Base-by-base conservation (phyloP, 2,113 vertebrate species). In the Pangasianodon gigas region DNA sequence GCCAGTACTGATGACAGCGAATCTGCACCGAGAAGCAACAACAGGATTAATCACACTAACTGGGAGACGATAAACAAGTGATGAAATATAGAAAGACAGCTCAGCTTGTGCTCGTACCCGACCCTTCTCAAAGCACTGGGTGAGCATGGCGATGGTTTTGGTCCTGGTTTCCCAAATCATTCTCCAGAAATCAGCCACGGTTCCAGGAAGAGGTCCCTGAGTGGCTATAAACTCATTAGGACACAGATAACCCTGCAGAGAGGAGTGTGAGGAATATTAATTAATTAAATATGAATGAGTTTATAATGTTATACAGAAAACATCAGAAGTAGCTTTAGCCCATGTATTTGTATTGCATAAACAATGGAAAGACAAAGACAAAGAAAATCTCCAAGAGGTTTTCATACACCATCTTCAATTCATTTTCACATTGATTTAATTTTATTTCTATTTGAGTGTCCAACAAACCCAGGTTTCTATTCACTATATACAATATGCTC, bases 161-260 rank as follows among this genome's bases (percentile, higher is more conserved):
- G 98, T 96, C 94, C 97, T 96, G 0, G 98, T 99, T 94, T 99
- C 98, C 98, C 98, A 99, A 65, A 99, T 97, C 98, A 99, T 99
- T 94, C 98, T 97, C 98, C 98, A 99, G 92, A 99, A 99, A 94
- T 99, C 98, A 0, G 97, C 98, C 92, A 99, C 98, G 0, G 98
- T 99, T 93, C 98, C 97, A 69, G 98, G 97, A 89, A 99, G 95
- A 16, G 98, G 98, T 51, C 98, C 98, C 95, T 99, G 98, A 84
- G 98, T 99, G 89, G 98, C 98, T 91, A 99, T 99, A 94, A 99
- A 99, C 95, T 99, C 98, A 82, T 99, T 99, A 93, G 98, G 98
- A 96, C 98, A 99, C 92, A 99, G 95, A 91, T 99, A 99, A 62
- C 98, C 98, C 98, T 99, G 26, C 4, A 85, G 21, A 90, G 21